Evolutionary conservation across 2,113 vertebrate species (phyloP), one percentile per base, ranked within the genome.

Genomic region (Taxidea taxus): DNA sequence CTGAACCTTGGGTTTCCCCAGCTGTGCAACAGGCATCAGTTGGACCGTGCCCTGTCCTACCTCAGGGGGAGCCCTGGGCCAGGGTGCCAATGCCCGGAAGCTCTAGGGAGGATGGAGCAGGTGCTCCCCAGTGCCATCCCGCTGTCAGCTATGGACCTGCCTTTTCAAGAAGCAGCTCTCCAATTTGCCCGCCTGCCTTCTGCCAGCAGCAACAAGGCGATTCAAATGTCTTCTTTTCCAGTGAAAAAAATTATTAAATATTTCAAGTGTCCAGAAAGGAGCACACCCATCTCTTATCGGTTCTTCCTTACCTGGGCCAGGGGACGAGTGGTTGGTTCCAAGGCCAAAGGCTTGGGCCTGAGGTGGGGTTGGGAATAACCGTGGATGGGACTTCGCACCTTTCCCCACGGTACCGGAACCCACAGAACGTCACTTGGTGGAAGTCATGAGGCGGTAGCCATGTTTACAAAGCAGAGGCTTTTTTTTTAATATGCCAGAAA

Each of bases 401-500:
- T 3, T 20, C 34, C 34, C 21, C 56, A 11, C 0, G 3, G 23
- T 14, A 9, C 3, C 18, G 0, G 29, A 34, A 23, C 42, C 89
- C 56, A 11, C 39, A 0, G 27, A 9, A 15, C 2, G 9, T 64
- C 72, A 9, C 37, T 47, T 27, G 29, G 42, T 13, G 10, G 20
- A 81, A 90, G 60, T 66, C 77, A 97, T 4, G 0, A 83, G 90
- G 66, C 82, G 3, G 54, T 31, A 82, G 81, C 62, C 95, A 27
- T 9, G 7, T 37, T 85, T 98, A 98, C 95, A 97, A 98, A 99
- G 98, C 98, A 1, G 39, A 98, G 98, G 97, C 89, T 96, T 93
- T 97, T 99, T 99, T 99, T 99, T 99, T 99, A 98, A 98, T 97
- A 96, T 12, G 96, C 97, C 96, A 95, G 94, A 93, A 97, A 96